A percentile compares a stretch with the other conserved stretches of the same genome.
Evolutionary conservation across 1,140 invertebrate species (phyloP).

Genomic region (Lepidotrigona ventralis): DNA sequence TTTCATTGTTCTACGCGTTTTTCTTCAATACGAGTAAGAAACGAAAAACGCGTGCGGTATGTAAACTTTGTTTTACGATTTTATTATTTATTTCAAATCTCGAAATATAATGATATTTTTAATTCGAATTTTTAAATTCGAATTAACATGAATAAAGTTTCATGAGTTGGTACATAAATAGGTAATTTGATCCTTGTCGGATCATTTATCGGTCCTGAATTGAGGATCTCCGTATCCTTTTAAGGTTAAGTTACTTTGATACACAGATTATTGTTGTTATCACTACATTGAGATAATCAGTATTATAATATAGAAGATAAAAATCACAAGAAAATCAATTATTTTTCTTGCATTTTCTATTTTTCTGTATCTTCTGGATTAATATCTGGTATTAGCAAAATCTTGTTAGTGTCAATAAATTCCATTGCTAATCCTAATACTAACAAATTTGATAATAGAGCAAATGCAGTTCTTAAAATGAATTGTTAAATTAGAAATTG

Average conservation of each 20-base stretch:
- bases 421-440: background rate
- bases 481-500: background rate
- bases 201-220: conserved; percentile 50
- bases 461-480: background rate
- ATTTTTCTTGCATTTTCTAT: no score
- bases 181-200: conserved; percentile 50
- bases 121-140: background rate
- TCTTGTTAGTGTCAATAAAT: background rate
- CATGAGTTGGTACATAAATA: background rate
- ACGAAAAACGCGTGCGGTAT: background rate
- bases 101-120: background rate
- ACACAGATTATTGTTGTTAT: background rate
- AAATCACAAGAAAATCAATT: background rate
- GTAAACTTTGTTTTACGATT: no score
- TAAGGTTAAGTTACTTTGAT: conserved; percentile 1
- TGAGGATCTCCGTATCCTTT: background rate
- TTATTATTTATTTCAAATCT: background rate
- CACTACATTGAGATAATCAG: background rate
- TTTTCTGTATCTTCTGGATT: background rate
- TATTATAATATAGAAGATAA: background rate
- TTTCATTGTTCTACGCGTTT: no score
- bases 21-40: background rate
- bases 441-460: no score
- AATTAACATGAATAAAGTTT: no score
- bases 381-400: background rate